phyloP scores from a whole-genome alignment of 2,113 vertebrate species.

The Parus major region DNA sequence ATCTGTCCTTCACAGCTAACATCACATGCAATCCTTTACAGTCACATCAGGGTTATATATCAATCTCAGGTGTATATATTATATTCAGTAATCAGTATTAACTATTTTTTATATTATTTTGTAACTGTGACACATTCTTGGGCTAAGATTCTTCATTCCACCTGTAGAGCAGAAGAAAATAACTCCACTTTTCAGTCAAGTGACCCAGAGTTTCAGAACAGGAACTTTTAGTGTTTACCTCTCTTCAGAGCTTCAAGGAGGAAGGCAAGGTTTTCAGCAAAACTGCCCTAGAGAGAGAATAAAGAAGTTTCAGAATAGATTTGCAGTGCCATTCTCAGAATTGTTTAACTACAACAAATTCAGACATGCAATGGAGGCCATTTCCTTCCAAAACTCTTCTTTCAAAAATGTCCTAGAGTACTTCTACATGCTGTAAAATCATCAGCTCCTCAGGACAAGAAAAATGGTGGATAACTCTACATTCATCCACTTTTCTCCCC shows the following conservation, averaged over 20 bases:
- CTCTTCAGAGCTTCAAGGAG: slow-evolving; percentile 91
- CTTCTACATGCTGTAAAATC: background rate
- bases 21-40: background rate
- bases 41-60: background rate
- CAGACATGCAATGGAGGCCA: accelerated
- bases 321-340: background rate
- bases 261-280: slow-evolving; percentile 94
- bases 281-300: slow-evolving; percentile 83
- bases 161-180: background rate
- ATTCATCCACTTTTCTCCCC: background rate
- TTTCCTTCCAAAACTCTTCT: background rate
- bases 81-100: background rate
- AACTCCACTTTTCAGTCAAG: background rate
- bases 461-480: background rate
- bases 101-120: background rate
- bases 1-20: background rate
- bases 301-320: background rate
- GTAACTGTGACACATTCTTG: background rate
- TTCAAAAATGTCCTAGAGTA: background rate
- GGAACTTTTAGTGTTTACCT: slow-evolving; percentile 71
- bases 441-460: background rate
- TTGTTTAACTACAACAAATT: background rate
- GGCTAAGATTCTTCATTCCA: background rate
- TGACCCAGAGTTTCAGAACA: background rate
- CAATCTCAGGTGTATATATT: background rate